phyloP scores from a whole-genome alignment of 1,140 invertebrate species.

The Phocides pigmalion region DNA sequence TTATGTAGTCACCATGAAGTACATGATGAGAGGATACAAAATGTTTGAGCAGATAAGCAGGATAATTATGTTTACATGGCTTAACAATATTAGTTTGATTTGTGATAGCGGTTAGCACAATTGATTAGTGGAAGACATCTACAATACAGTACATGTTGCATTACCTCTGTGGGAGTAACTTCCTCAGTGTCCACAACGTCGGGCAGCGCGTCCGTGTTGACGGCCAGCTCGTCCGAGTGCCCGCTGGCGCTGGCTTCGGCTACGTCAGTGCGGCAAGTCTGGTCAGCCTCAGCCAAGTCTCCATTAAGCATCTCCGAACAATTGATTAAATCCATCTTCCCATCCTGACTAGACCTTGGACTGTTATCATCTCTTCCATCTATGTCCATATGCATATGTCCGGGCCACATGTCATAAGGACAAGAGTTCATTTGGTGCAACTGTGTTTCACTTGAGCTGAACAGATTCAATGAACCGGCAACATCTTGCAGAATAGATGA shows the following conservation, averaged over 20 bases:
- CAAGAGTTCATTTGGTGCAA: conserved; percentile 69
- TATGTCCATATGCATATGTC: conserved; percentile 68
- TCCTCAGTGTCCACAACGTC: conserved; percentile 82
- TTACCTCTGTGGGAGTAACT: conserved; percentile 82
- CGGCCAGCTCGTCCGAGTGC: conserved; percentile 43
- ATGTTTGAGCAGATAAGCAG: conserved; percentile 1
- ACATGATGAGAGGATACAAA: conserved; percentile 13
- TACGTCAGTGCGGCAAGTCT: conserved; percentile 67
- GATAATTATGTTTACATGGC: conserved; percentile 1
- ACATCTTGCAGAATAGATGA: conserved; percentile 73
- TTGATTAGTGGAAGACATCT: conserved; percentile 75
- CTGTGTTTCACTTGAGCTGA: conserved; percentile 68
- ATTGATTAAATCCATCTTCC: conserved; percentile 78
- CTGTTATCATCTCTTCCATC: conserved; percentile 58
- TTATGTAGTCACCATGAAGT: not conserved
- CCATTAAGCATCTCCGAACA: conserved; percentile 81
- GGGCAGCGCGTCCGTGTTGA: conserved; percentile 64
- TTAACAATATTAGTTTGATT: conserved; percentile 33
- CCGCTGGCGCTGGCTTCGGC: conserved; percentile 46
- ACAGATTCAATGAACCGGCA: conserved; percentile 73
- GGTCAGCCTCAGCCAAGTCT: conserved; percentile 80
- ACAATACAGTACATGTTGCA: conserved; percentile 76
- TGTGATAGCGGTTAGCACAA: conserved; percentile 61
- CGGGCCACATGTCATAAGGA: conserved; percentile 73
- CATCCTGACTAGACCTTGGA: conserved; percentile 68